These are phyloP conservation scores for Cichlasoma orientale DNA, from an alignment of 2,797 vertebrate genomes.

Conservation along the genomic window DNA sequence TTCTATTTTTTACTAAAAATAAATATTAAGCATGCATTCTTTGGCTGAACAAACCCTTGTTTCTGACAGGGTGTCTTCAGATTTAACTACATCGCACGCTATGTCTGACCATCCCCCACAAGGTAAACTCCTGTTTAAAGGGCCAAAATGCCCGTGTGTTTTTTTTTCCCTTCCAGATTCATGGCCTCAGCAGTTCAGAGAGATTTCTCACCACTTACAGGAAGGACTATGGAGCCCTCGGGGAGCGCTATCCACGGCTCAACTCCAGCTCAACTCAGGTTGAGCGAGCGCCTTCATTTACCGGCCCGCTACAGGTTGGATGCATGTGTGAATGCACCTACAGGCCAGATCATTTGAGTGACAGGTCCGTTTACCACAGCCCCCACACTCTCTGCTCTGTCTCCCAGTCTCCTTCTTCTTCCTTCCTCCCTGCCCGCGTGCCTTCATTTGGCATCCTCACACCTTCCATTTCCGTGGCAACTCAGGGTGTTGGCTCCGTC, in stretches of 20 bases:
- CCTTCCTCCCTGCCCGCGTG: background rate
- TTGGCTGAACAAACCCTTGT: background rate
- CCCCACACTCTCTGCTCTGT: background rate
- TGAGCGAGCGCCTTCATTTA: background rate
- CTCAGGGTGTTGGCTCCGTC: background rate
- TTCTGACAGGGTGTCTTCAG: background rate
- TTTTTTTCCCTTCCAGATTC: conserved; percentile 3
- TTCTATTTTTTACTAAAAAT: background rate
- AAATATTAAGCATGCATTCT: background rate
- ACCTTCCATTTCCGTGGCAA: background rate
- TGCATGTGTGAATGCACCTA: accelerated
- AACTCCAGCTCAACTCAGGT: background rate
- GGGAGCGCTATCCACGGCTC: background rate
- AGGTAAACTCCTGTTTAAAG: background rate
- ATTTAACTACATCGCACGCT: background rate
- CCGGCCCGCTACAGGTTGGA: conserved; percentile 8
- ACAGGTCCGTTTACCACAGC: background rate
- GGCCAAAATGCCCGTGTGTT: background rate
- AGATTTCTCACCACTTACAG: conserved; percentile 44
- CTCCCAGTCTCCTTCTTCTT: background rate
- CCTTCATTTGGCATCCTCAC: background rate
- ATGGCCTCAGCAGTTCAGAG: background rate
- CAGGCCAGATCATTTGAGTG: background rate
- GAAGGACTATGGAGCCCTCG: conserved; percentile 24
- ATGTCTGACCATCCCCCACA: background rate